phyloP scores from a whole-genome alignment of 2,888 invertebrate species.

The Platycheirus albimanus region DNA sequence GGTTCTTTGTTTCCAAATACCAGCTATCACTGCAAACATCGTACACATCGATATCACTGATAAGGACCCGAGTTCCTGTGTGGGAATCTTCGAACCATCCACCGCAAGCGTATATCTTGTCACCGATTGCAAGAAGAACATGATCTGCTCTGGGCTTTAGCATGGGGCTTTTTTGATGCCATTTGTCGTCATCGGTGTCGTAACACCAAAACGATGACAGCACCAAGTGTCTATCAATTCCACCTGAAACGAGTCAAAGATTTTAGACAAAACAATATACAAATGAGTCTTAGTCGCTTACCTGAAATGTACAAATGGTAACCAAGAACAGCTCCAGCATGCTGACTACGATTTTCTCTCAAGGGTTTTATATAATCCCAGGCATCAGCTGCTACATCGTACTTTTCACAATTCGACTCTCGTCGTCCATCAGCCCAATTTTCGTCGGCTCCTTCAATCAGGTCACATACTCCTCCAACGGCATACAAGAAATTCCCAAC shows the following conservation, averaged over 20 bases:
- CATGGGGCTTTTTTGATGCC: slow-evolving; percentile 85
- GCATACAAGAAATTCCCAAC: slow-evolving; percentile 84
- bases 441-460: slow-evolving; percentile 81
- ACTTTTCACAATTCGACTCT: slow-evolving; percentile 84
- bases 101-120: slow-evolving; percentile 86
- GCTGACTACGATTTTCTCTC: slow-evolving; percentile 85
- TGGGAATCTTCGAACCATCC: slow-evolving; percentile 86
- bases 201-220: slow-evolving; percentile 84
- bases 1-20: slow-evolving; percentile 85
- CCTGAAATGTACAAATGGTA: slow-evolving; percentile 81
- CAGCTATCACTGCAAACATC: slow-evolving; percentile 85
- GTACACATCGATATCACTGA: slow-evolving; percentile 87
- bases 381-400: slow-evolving; percentile 84
- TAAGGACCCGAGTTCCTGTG: slow-evolving; percentile 84
- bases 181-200: slow-evolving; percentile 83
- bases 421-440: slow-evolving; percentile 80
- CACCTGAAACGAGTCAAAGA: slow-evolving; percentile 76
- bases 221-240: slow-evolving; percentile 82
- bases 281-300: no score
- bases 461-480: slow-evolving; percentile 86
- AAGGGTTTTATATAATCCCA: slow-evolving; percentile 85
- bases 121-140: slow-evolving; percentile 85
- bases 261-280: slow-evolving; percentile 72
- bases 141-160: slow-evolving; percentile 87
- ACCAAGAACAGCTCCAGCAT: slow-evolving; percentile 84